Evolutionary conservation across 2,113 vertebrate genomes (phyloP).

Genomic region (Malurus alboscapulatus): DNA sequence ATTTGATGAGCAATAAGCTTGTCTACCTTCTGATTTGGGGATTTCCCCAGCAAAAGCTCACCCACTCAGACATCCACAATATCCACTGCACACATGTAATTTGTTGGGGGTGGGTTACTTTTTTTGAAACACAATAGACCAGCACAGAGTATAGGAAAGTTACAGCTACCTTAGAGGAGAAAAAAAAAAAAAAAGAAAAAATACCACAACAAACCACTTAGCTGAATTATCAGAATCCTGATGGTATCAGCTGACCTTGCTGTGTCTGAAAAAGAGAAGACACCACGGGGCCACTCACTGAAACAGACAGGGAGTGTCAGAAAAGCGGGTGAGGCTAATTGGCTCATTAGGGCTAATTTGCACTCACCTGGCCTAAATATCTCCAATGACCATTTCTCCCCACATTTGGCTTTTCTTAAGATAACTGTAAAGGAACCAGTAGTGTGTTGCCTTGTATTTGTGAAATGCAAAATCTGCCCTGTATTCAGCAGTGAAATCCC

Average conservation of each 20-base stretch:
- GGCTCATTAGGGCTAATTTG: neutral
- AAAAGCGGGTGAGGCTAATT: neutral
- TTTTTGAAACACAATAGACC: neutral
- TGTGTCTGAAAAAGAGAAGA: rapidly evolving
- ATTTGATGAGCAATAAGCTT: neutral
- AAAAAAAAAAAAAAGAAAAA: neutral
- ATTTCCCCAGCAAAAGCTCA: neutral
- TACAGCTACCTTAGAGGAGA: neutral
- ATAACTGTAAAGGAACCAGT: neutral
- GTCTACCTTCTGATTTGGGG: neutral
- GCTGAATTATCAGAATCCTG: rapidly evolving
- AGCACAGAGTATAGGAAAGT: neutral
- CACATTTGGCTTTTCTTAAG: neutral
- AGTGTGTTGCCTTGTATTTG: neutral
- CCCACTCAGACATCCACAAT: neutral
- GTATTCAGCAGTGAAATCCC: neutral
- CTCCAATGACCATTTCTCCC: neutral
- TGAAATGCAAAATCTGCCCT: neutral
- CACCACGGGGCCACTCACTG: rapidly evolving
- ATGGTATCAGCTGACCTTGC: rapidly evolving
- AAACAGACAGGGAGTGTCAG: neutral
- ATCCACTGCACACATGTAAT: rapidly evolving
- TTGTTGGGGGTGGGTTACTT: rapidly evolving
- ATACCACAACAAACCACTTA: neutral
- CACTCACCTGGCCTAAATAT: neutral